Conservation (phyloP, 2,888 invertebrate genomes). For the Dolichopus griseipennis region DNA sequence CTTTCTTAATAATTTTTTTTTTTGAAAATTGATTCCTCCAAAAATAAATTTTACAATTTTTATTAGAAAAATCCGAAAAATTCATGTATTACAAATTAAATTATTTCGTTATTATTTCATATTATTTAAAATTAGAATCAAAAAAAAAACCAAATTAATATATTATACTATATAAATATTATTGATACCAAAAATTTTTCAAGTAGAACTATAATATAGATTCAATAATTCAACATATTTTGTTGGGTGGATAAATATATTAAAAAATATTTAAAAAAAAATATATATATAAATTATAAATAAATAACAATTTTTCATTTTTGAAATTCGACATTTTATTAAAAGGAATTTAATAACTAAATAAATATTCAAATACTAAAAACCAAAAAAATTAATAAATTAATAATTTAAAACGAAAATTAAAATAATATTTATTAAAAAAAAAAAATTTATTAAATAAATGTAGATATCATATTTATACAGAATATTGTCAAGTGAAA, state of each 20-base stretch:
- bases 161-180: no score
- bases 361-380: not conserved
- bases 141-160: no score
- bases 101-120: no score
- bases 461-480: not conserved
- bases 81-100: no score
- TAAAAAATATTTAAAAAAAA: not conserved
- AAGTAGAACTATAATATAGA: not conserved
- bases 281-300: not conserved
- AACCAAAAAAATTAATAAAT: no score
- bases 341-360: not conserved
- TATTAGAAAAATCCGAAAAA: no score
- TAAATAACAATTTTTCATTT: not conserved
- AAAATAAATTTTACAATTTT: no score
- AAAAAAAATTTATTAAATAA: not conserved
- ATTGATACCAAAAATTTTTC: no score
- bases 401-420: not conserved
- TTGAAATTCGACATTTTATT: conserved; percentile 1
- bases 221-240: conserved; percentile 19
- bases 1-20: no score
- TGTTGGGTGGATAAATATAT: conserved; percentile 1
- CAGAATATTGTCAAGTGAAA: not conserved
- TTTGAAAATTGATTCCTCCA: no score
- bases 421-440: not conserved
- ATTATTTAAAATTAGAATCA: no score